Conservation (phyloP, 2,797 vertebrate genomes). For the Megalops cyprinoides region DNA sequence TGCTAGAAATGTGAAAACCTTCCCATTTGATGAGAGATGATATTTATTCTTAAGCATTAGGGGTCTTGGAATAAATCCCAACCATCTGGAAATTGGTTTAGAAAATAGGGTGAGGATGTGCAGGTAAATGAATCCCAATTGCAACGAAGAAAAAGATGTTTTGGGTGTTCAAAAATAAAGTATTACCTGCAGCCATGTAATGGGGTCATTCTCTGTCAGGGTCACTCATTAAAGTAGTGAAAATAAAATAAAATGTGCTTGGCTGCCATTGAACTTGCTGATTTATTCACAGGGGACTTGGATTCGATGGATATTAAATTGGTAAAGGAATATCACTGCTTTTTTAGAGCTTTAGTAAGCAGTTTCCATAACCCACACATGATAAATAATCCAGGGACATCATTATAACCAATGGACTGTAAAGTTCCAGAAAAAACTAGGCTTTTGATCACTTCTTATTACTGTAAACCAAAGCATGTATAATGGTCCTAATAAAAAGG, state of each 20-base stretch:
- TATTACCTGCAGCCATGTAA: neutral
- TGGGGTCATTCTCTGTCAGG: neutral
- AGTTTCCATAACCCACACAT: neutral
- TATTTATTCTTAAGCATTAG: conserved; percentile 16
- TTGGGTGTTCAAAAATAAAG: neutral
- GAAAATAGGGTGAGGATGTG: neutral
- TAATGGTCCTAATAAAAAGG: neutral
- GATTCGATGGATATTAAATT: conserved; percentile 14
- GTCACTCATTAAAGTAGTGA: neutral
- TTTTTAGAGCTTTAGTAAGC: neutral
- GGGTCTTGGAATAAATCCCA: conserved; percentile 10
- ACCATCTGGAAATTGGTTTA: conserved; percentile 21
- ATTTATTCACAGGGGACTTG: neutral
- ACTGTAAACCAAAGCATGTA: neutral
- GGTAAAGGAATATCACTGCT: conserved; percentile 1
- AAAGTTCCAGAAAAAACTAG: neutral
- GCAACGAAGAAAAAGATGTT: neutral
- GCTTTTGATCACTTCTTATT: conserved; percentile 6
- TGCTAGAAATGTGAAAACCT: neutral
- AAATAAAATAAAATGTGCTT: neutral
- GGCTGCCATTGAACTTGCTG: neutral
- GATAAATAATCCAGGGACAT: conserved; percentile 3
- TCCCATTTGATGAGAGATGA: conserved; percentile 21
- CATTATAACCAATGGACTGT: neutral
- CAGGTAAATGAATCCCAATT: conserved; percentile 10